Percentiles rank a stretch among this genome's conserved stretches.
Conservation (phyloP, 92 coral and sea anemone genomes). For the Chrysogorgia sp. region DNA sequence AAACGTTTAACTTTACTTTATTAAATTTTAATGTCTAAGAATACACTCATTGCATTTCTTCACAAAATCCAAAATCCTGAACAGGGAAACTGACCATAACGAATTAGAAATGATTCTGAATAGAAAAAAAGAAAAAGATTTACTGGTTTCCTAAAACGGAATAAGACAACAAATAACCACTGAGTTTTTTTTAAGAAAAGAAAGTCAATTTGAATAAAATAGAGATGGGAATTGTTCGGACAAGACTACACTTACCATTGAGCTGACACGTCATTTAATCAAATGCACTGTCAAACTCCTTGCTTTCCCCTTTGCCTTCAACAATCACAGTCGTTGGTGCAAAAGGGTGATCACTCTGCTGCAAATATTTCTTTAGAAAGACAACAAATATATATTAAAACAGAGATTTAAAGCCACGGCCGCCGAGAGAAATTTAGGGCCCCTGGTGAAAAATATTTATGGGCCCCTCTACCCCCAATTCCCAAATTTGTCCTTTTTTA, state of each 20-base stretch:
- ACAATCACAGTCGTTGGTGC: slow-evolving; percentile 63
- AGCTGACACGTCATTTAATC: background rate
- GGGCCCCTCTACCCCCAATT: too few species aligned
- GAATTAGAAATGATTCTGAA: too few species aligned
- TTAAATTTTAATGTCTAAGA: too few species aligned
- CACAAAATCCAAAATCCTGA: too few species aligned
- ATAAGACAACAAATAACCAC: too few species aligned
- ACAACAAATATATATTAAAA: background rate
- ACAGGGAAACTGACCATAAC: too few species aligned
- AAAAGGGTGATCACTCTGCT: slow-evolving; percentile 67
- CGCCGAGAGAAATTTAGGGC: background rate
- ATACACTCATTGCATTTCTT: too few species aligned
- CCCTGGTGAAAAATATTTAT: background rate
- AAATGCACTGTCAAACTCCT: slow-evolving; percentile 57
- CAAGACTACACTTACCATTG: background rate
- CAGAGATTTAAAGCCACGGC: background rate
- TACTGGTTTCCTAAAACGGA: too few species aligned
- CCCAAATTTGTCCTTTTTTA: too few species aligned
- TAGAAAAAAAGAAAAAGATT: too few species aligned
- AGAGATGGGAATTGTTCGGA: background rate
- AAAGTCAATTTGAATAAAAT: too few species aligned
- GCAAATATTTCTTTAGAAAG: slow-evolving; percentile 60
- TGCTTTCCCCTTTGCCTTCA: slow-evolving; percentile 66
- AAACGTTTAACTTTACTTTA: too few species aligned
- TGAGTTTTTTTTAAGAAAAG: background rate